These are phyloP conservation scores for Kryptolebias marmoratus DNA, from an alignment of 2,113 vertebrate species.

Conservation along the genomic window DNA sequence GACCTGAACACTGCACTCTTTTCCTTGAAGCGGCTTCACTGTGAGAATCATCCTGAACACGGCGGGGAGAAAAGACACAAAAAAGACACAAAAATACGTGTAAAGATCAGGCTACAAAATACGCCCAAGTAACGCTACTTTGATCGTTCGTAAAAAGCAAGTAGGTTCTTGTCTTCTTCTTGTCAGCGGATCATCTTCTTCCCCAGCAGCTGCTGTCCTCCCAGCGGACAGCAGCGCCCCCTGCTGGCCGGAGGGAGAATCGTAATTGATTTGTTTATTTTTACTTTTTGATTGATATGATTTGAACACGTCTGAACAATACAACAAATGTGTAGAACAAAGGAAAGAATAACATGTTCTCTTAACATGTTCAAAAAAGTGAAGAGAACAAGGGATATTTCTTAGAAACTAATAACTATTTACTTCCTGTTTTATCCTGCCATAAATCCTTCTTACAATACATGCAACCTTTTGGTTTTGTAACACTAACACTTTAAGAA, in stretches of 20 bases:
- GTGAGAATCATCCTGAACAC: constrained; percentile 80
- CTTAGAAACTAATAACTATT: too few species aligned
- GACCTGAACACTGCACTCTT: constrained; percentile 84
- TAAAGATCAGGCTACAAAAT: not conserved
- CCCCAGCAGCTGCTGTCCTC: not conserved
- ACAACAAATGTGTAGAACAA: too few species aligned
- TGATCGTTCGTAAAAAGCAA: constrained; percentile 21
- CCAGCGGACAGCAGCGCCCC: constrained; percentile 15
- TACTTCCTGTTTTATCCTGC: too few species aligned
- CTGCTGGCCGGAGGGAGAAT: constrained; percentile 2
- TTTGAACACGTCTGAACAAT: too few species aligned
- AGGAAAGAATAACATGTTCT: too few species aligned
- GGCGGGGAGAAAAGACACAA: not conserved
- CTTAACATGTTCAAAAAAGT: too few species aligned
- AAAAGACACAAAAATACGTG: not conserved
- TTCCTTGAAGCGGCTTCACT: constrained; percentile 83
- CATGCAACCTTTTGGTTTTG: too few species aligned
- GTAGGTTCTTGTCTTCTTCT: constrained; percentile 8
- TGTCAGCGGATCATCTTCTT: constrained; percentile 59
- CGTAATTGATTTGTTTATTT: too few species aligned
- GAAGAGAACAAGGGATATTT: too few species aligned
- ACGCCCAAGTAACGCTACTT: constrained; percentile 11
- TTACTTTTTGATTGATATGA: too few species aligned
- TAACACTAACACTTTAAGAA: too few species aligned
- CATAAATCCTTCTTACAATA: too few species aligned